Base-by-base conservation (phyloP, 2,113 vertebrate species). In the Macaca nemestrina region DNA sequence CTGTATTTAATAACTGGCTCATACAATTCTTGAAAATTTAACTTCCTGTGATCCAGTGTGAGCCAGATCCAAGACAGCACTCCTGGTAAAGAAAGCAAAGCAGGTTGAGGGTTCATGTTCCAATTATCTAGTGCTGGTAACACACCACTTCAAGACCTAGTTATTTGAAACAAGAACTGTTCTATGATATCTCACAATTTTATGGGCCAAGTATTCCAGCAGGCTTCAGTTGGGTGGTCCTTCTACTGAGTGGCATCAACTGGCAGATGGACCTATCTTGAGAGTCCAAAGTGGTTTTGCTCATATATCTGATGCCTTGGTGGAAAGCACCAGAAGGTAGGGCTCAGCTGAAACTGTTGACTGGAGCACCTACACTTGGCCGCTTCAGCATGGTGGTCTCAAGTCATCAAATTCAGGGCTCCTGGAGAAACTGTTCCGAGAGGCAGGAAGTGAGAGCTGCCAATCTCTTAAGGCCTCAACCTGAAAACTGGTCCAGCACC, bases 1-100 rank as follows among this genome's bases (percentile, higher is more conserved):
- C 32, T 96, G 91, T 93, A 40, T 80, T 88, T 85, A 75, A 61
- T 43, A 81, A 64, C 79, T 95, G 38, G 18, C 32, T 70, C 43
- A 85, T 40, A 88, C 52, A 64, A 55, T 72, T 85, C 59, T 57
- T 85, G 43, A 72, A 93, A 88, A 88, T 64, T 61, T 57, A 64
- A 64, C 61, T 64, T 64, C 11, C 61, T 30, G 61, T 5, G 1
- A 94, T 61, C 13, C 17, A 50, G 20, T 5, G 6, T 40, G 25
- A 89, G 52, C 11, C 81, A 76, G 87, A 92, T 43, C 55, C n/a
- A 75, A 32, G 70, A 48, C 6, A 22, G 8, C 52, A 23, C 13
- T 68, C 30, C 20, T 22, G 5, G 30, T 45, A 23, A 68, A 76
- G 70, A 61, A 94, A 79, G 79, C 35, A 90, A 50, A 61, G 18